These are phyloP conservation scores for Lepus townsendii DNA, from an alignment of 2,797 vertebrate species.

Conservation along the genomic window DNA sequence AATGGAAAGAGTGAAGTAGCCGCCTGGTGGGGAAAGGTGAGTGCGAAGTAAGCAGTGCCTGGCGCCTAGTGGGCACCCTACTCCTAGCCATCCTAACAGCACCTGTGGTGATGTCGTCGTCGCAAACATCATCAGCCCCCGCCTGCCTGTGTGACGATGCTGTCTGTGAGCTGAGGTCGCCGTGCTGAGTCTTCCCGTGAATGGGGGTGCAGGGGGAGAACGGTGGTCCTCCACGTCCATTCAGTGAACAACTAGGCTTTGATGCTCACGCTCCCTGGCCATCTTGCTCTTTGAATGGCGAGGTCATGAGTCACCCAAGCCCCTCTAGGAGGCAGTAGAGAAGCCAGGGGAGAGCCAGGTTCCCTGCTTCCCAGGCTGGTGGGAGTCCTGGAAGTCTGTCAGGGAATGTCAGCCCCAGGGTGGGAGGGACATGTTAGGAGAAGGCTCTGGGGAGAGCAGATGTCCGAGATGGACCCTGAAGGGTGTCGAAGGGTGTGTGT, in stretches of 20 bases:
- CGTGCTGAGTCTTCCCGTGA: background rate
- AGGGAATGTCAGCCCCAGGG: background rate
- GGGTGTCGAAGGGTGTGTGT: too few relatives aligned
- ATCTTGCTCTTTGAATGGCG: background rate
- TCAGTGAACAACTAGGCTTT: background rate
- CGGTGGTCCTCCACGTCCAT: background rate
- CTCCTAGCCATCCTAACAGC: background rate
- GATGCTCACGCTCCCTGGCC: background rate
- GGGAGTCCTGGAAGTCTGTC: background rate
- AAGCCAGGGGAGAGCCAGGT: background rate
- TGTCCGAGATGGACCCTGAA: fast-evolving
- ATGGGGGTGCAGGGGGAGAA: background rate
- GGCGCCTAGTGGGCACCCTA: fast-evolving
- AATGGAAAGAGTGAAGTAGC: background rate
- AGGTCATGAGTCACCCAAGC: background rate
- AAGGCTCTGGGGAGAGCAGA: background rate
- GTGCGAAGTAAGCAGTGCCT: too few relatives aligned
- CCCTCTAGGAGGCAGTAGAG: background rate
- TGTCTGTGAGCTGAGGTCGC: too few relatives aligned
- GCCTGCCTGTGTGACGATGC: fast-evolving
- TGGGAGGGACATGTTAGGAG: background rate
- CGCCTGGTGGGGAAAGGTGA: fast-evolving
- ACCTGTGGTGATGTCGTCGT: fast-evolving
- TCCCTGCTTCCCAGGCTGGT: background rate
- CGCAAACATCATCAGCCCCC: background rate